Conservation (phyloP, 2,113 vertebrate species). For the Xiphophorus maculatus region DNA sequence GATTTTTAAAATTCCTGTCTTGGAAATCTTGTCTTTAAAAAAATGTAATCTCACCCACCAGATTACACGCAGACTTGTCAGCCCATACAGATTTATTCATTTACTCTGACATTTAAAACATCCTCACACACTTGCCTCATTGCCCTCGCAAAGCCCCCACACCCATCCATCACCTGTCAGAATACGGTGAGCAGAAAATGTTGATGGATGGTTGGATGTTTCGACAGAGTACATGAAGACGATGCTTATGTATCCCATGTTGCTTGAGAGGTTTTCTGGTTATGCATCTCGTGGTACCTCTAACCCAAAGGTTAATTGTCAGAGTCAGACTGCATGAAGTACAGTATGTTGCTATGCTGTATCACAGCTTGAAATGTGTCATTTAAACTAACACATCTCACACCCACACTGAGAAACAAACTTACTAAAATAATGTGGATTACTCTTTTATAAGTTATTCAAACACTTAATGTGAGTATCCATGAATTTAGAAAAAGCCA, state of each 20-base stretch:
- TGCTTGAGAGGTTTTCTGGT: slow-evolving; percentile 11
- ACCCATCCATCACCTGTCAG: slow-evolving; percentile 69
- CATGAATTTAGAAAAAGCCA: not conserved
- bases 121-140: slow-evolving; percentile 21
- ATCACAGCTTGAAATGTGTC: slow-evolving; percentile 5
- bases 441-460: not conserved
- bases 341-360: not conserved
- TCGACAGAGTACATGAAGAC: slow-evolving; percentile 26
- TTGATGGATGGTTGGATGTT: slow-evolving; percentile 57
- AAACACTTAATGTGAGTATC: not conserved
- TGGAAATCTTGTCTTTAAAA: slow-evolving; percentile 31
- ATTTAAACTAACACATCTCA: not conserved
- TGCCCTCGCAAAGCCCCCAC: slow-evolving; percentile 24
- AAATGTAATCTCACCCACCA: not conserved
- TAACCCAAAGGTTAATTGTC: slow-evolving; percentile 57
- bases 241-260: slow-evolving; percentile 4
- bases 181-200: slow-evolving; percentile 26
- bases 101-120: slow-evolving; percentile 12
- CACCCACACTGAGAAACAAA: not conserved
- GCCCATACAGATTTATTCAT: slow-evolving; percentile 23
- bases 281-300: slow-evolving; percentile 44
- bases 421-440: not conserved
- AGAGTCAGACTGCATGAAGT: slow-evolving; percentile 39
- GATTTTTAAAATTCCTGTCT: not conserved
- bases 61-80: not conserved